These are phyloP conservation scores for Vanacampus margaritifer DNA, from an alignment of 2,113 vertebrate species.

Conservation along the genomic window DNA sequence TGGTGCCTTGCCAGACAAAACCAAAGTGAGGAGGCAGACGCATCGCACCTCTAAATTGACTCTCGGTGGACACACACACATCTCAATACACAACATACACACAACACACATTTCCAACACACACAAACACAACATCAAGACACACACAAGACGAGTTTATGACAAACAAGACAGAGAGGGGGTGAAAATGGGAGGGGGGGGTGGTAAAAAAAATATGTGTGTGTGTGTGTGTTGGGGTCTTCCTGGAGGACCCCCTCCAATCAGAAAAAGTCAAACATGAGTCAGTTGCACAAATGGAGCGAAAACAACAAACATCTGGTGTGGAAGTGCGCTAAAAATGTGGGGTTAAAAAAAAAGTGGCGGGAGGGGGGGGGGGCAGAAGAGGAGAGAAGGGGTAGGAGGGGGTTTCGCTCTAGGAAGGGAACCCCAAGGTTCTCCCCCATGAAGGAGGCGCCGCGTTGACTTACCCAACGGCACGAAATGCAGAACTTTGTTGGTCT, in stretches of 20 bases:
- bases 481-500: slow-evolving; percentile 81
- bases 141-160: too few relatives aligned
- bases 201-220: neutral
- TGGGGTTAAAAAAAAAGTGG: too few relatives aligned
- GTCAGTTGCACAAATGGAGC: neutral
- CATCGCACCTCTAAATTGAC: slow-evolving; percentile 65
- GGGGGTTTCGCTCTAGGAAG: slow-evolving; percentile 38
- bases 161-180: too few relatives aligned
- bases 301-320: slow-evolving; percentile 48
- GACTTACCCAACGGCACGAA: slow-evolving; percentile 79
- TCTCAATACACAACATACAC: slow-evolving; percentile 36
- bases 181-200: too few relatives aligned
- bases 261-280: slow-evolving; percentile 3
- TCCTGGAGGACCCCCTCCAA: neutral
- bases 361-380: slow-evolving; percentile 17
- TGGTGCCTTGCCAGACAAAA: slow-evolving; percentile 47
- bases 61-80: slow-evolving; percentile 50
- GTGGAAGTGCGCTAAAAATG: slow-evolving; percentile 45
- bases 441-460: slow-evolving; percentile 32
- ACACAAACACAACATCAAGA: slow-evolving; percentile 1
- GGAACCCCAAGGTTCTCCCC: slow-evolving; percentile 67
- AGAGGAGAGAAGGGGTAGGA: slow-evolving; percentile 17
- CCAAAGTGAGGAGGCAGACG: slow-evolving; percentile 51
- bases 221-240: neutral
- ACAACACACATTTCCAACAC: too few relatives aligned